Base-by-base conservation (phyloP, 1,140 invertebrate species). In the Tetramorium parvispinum region DNA sequence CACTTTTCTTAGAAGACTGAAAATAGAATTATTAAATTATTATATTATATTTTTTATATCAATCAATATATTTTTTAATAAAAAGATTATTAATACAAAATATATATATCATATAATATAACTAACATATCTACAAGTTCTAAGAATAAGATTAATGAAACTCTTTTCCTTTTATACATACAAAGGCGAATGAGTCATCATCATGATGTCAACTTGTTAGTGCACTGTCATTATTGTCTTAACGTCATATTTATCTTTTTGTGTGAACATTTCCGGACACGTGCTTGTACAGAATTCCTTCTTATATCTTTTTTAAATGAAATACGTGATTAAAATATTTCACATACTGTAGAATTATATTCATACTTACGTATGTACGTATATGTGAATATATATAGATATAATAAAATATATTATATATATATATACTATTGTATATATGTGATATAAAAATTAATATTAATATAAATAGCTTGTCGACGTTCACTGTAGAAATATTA, bases 351-450 rank as follows among this genome's bases (percentile, higher is more conserved):
- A 49, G n/a, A 49, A 68, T 16, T 68, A 27, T 49, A 49, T 68
- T 8, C 24, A 40, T 68, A 24, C 40, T n/a, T 55, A 53, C 1
- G 37, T 51, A 16, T n/a, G 1, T 18, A 21, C 21, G 43, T 11
- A 71, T 32, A 37, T 73, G 18, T 21, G 1, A 1, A 71, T n/a
- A 46, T 49, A 40, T 70, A 27, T 3, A 70, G 11, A 37, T 37
- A 37, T n/a, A 27, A 68, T 68, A 68, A 51, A 49, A 70, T n/a
- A 66, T 37, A 66, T 61, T 61, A 32, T 61, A 4, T 57, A 10
- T 75, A 71, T 51, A 21, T 46, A 16, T 8, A 46, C 37, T 32
- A 37, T 3, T 2, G n/a, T 77, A 63, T 32, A 5, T 11, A n/a
- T 2, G n/a, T 13, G 5, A 78, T 71, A 53, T 71, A n/a, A 55